These are phyloP conservation scores for Orbicella faveolata DNA, from an alignment of 64 coral and sea anemone genomes.

Conservation along the genomic window DNA sequence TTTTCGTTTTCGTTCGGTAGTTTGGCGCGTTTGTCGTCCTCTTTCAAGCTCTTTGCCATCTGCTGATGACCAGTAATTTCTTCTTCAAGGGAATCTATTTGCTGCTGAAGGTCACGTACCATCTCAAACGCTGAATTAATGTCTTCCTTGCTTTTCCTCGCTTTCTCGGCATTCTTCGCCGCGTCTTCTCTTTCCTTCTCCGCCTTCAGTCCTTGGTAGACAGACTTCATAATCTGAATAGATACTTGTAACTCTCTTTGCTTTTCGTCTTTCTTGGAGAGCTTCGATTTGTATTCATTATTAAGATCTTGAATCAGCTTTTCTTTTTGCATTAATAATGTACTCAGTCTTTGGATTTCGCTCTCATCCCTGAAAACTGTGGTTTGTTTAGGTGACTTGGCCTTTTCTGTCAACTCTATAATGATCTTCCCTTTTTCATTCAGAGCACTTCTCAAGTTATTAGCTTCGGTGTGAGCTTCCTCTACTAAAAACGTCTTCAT, in stretches of 20 bases:
- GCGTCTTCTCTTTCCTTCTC: conserved; percentile 37
- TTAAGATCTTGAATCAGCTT: conserved; percentile 18
- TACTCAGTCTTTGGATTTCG: background rate
- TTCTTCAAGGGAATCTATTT: conserved; percentile 10
- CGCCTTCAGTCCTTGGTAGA: conserved; percentile 26
- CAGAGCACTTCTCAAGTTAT: background rate
- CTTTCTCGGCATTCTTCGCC: conserved; percentile 15
- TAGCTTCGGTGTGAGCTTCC: background rate
- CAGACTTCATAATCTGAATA: conserved; percentile 20
- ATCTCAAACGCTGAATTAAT: conserved; percentile 1
- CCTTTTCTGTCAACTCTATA: background rate
- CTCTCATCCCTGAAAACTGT: background rate
- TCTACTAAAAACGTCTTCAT: conserved; percentile 34
- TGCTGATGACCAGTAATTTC: conserved; percentile 17
- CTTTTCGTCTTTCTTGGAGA: background rate
- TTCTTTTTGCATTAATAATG: background rate
- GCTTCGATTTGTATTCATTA: background rate
- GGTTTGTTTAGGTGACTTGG: background rate
- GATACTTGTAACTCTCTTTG: conserved; percentile 3
- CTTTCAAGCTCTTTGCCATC: conserved; percentile 31
- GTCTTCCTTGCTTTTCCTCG: conserved; percentile 1
- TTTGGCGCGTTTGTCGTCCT: conserved; percentile 21
- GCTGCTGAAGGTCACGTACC: background rate
- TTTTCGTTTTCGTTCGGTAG: conserved; percentile 1
- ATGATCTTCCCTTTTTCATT: conserved; percentile 3